Base-by-base conservation (phyloP, 2,797 vertebrate species). In the Staurois parvus region DNA sequence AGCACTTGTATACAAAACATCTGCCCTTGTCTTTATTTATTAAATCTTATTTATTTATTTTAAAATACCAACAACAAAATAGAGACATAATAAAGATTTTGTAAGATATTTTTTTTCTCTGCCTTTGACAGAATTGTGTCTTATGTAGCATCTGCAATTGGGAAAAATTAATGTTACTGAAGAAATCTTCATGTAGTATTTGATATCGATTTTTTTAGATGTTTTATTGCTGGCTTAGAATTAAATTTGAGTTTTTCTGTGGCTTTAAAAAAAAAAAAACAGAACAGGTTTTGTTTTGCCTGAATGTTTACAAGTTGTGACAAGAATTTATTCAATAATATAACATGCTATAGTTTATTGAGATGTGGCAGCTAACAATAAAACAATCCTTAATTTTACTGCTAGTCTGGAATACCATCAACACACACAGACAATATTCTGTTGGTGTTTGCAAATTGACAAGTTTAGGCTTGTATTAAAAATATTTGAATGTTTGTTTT, bases 151-250 rank as follows among this genome's bases (percentile, higher is more conserved):
- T 67, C 4, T 79, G 67, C 73, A 29, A 67, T 67, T 78, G 9
- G 40, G 32, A 42, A 40, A 68, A 85, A 85, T 79, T 48, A 79
- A 85, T 79, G 69, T 67, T 37, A 37, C 56, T 64, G 28, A 56
- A 73, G 59, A 85, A 64, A 66, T 72, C 40, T 68, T 78, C 66
- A 84, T 84, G 83, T 56, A 70, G 73, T 84, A 66, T 79, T 84
- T 84, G 75, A 72, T 84, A 84, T 84, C 67, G 76, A 84, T 79
- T 84, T 84, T n/a, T 84, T 79, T 12, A 40, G 12, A 42, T 79
- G 75, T n/a, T 79, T 84, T 84, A 78, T 72, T 72, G 76, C 52
- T 64, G 30, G 11, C 67, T 79, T 64, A 52, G 28, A 72, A 79
- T 77, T 1, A 56, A 70, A 70, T 77, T 77, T 28, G 17, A 34